Evolutionary conservation across 2,797 vertebrate species (phyloP).

Genomic region (Falco rusticolus): DNA sequence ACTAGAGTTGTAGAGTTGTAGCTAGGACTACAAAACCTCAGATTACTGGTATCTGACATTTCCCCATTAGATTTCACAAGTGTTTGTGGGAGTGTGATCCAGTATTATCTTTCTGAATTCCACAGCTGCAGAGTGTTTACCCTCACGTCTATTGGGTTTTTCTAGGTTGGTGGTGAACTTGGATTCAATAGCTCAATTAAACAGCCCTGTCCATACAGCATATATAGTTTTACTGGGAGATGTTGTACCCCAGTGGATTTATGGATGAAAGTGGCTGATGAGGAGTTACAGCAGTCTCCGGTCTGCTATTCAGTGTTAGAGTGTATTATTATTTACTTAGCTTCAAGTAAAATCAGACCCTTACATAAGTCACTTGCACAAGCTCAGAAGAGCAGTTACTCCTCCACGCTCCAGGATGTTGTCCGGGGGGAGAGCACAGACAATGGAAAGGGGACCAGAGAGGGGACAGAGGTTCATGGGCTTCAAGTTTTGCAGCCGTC

Average conservation of each 20-base stretch:
- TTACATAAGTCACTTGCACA: neutral
- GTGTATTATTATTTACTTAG: neutral
- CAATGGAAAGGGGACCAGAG: neutral
- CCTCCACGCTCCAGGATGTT: neutral
- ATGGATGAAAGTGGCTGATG: neutral
- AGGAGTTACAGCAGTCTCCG: neutral
- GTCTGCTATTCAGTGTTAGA: neutral
- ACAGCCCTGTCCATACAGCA: neutral
- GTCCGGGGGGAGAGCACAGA: neutral
- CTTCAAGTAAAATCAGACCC: neutral
- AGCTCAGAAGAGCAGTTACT: neutral
- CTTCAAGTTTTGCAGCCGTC: neutral
- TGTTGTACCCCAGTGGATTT: neutral
- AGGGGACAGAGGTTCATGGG: neutral
- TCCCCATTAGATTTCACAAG: rapidly evolving
- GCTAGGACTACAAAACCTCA: neutral
- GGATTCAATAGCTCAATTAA: neutral
- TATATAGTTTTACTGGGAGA: neutral
- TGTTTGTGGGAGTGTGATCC: neutral
- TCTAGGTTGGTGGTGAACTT: neutral
- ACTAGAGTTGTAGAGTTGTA: neutral
- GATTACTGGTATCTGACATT: neutral
- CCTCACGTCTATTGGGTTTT: neutral
- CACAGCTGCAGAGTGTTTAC: neutral
- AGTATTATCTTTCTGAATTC: neutral